Evolutionary conservation across 2,113 vertebrate species (phyloP).

Genomic region (Hyaena hyaena): DNA sequence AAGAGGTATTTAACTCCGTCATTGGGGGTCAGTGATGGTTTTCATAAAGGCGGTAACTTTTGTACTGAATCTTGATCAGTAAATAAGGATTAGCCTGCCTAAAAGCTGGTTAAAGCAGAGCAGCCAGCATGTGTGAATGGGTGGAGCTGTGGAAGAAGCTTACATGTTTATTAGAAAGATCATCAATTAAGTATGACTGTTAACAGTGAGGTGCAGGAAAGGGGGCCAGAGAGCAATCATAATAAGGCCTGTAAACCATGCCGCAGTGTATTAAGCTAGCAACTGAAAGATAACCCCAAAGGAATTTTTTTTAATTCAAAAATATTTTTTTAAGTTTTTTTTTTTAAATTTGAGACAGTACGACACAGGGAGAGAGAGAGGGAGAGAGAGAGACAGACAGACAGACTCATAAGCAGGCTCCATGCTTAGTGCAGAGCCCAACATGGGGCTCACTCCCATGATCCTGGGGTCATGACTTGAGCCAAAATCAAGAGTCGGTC

Average conservation of each 20-base stretch:
- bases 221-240: not conserved
- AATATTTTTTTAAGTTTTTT: too few relatives aligned
- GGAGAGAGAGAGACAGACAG: too few relatives aligned
- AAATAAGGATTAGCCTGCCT: not conserved
- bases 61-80: not conserved
- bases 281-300: not conserved
- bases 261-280: not conserved
- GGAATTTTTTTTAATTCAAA: not conserved
- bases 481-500: too few relatives aligned
- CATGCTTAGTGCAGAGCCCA: too few relatives aligned
- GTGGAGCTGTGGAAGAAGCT: not conserved
- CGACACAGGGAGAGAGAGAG: too few relatives aligned
- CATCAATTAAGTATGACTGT: not conserved
- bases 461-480: too few relatives aligned
- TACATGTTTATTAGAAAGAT: conserved; percentile 9
- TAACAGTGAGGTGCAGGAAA: not conserved
- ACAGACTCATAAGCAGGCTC: too few relatives aligned
- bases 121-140: not conserved
- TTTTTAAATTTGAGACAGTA: too few relatives aligned
- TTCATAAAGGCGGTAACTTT: conserved; percentile 28
- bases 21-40: not conserved
- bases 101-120: not conserved
- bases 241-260: not conserved
- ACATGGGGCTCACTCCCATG: too few relatives aligned
- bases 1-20: not conserved